Percentiles rank a stretch among this genome's conserved stretches.
Conservation (phyloP, 37 sponge, comb jelly and placozoan genomes). For the Ephydatia muelleri region DNA sequence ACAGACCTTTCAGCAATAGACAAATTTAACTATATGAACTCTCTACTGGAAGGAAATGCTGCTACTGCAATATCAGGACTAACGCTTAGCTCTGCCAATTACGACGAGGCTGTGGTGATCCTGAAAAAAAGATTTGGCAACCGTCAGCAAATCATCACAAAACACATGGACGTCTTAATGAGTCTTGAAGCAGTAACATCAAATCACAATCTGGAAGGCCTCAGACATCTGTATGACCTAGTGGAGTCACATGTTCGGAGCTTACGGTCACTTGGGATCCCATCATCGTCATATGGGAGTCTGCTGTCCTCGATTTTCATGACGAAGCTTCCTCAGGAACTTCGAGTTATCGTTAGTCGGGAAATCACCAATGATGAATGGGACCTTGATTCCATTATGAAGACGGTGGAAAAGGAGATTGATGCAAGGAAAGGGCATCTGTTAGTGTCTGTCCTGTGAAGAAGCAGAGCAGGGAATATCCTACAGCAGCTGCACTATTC, state of each 20-base stretch:
- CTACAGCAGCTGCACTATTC: not conserved
- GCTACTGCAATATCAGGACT: slow-evolving; percentile 4
- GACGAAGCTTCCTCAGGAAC: not conserved
- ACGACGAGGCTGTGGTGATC: slow-evolving; percentile 9
- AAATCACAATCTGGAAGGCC: too few species aligned
- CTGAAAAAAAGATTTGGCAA: slow-evolving; percentile 27
- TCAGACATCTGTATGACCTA: slow-evolving; percentile 12
- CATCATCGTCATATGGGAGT: slow-evolving; percentile 12
- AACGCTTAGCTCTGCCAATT: slow-evolving; percentile 8
- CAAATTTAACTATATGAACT: not conserved
- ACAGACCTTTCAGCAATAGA: too few species aligned
- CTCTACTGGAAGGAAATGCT: not conserved
- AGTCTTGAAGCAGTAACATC: too few species aligned
- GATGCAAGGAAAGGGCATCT: not conserved
- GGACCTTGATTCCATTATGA: slow-evolving; percentile 10
- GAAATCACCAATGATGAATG: not conserved
- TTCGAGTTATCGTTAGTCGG: slow-evolving; percentile 19
- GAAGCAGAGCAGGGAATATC: too few species aligned
- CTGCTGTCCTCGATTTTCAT: not conserved
- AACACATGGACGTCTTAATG: slow-evolving; percentile 23
- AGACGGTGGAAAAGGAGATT: slow-evolving; percentile 5
- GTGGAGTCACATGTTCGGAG: slow-evolving; percentile 26
- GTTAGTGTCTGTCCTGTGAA: too few species aligned
- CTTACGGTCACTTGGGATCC: slow-evolving; percentile 5
- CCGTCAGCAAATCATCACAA: not conserved